Percentiles rank a stretch among this genome's conserved stretches.
Conservation (phyloP, 2,888 invertebrate genomes). For the Mimumesa dahlbomi region DNA sequence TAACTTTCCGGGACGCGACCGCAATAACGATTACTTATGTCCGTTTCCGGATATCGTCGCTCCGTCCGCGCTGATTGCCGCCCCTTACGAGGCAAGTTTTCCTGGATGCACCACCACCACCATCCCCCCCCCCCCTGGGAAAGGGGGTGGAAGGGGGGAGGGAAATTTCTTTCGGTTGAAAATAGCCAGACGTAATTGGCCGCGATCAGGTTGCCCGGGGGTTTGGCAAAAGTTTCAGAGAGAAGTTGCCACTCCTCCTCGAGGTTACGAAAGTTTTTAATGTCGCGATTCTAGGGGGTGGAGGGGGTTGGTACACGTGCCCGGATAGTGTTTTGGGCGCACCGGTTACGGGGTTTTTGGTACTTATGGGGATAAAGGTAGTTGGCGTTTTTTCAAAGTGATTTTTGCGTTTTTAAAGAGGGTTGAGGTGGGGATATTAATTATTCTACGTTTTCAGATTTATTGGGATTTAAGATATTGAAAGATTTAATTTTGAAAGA, state of each 20-base stretch:
- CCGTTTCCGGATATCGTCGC: constrained; percentile 44
- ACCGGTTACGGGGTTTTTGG: too few species aligned
- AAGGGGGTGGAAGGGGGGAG: not conserved
- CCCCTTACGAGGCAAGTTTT: constrained; percentile 5
- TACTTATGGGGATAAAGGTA: too few species aligned
- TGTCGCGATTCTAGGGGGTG: constrained; percentile 15
- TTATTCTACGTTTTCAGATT: too few species aligned
- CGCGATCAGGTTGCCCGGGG: constrained; percentile 36
- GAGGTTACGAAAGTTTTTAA: constrained; percentile 32
- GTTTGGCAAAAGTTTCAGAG: not conserved
- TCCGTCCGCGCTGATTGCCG: not conserved
- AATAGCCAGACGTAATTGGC: constrained; percentile 37
- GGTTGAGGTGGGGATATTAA: too few species aligned
- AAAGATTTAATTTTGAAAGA: too few species aligned
- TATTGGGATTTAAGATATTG: too few species aligned
- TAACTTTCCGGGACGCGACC: not conserved
- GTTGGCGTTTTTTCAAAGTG: too few species aligned
- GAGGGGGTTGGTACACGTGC: not conserved
- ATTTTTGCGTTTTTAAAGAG: too few species aligned
- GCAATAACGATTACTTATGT: constrained; percentile 54
- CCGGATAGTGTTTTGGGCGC: too few species aligned
- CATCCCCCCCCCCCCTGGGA: not conserved
- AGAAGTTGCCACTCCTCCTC: not conserved
- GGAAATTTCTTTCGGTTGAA: not conserved
- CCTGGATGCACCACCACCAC: constrained; percentile 3